A percentile compares a stretch with the other conserved stretches of the same genome.
Conservation (phyloP, 2,888 invertebrate species). For the Strigamia maritima region DNA sequence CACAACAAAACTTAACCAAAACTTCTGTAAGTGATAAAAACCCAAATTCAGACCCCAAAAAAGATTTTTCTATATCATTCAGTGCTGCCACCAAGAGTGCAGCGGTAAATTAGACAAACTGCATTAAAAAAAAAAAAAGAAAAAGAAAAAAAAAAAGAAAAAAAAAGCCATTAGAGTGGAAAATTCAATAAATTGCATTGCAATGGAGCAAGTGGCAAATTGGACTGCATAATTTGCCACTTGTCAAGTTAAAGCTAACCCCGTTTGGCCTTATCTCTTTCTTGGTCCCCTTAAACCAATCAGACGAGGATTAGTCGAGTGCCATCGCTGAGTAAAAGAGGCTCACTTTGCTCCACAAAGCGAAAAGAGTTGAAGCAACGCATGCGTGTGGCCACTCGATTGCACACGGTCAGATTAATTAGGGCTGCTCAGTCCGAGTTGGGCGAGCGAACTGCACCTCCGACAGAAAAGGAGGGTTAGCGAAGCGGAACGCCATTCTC, state of each 20-base stretch:
- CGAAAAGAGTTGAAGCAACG: slow-evolving; percentile 5
- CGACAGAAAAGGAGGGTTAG: not conserved
- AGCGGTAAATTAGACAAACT: not conserved
- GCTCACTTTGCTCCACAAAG: slow-evolving; percentile 10
- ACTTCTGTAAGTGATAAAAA: not conserved
- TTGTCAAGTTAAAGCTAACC: not conserved
- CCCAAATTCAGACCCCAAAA: not conserved
- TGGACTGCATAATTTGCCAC: slow-evolving; percentile 10
- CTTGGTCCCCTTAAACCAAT: slow-evolving; percentile 10
- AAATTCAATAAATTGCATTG: slow-evolving; percentile 5
- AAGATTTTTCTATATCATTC: not conserved
- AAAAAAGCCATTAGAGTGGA: not conserved
- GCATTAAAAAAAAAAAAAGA: not conserved
- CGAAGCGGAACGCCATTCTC: slow-evolving; percentile 6
- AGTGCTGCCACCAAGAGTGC: not conserved
- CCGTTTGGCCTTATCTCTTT: slow-evolving; percentile 1
- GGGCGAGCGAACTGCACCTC: slow-evolving; percentile 10
- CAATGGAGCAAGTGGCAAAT: not conserved
- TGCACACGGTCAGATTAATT: slow-evolving; percentile 15
- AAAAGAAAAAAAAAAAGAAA: not conserved
- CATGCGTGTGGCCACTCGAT: slow-evolving; percentile 10
- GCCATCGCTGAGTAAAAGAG: not conserved
- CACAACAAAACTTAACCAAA: not conserved
- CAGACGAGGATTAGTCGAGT: slow-evolving; percentile 1
- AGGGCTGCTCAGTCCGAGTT: slow-evolving; percentile 9